A percentile compares a stretch with the other conserved stretches of the same genome.
These are phyloP conservation scores for Thamnophis elegans DNA, from an alignment of 2,797 vertebrate species.

Conservation along the genomic window DNA sequence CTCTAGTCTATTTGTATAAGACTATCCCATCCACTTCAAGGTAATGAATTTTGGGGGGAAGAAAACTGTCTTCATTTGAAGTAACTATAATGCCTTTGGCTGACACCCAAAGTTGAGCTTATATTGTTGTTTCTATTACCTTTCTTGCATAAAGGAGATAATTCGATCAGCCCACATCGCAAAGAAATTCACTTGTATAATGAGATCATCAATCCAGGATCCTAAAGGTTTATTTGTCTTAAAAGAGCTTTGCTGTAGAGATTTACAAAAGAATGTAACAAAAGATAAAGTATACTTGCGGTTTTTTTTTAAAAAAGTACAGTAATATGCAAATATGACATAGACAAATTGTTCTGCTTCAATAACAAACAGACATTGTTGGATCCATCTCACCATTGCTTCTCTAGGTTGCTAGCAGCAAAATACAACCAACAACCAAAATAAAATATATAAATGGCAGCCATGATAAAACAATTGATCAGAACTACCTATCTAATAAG, in stretches of 20 bases:
- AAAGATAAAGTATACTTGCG: constrained; percentile 9
- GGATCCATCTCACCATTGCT: neutral
- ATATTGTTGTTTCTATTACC: constrained; percentile 41
- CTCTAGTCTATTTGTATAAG: neutral
- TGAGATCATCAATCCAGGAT: constrained; percentile 67
- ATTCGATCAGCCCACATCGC: constrained; percentile 64
- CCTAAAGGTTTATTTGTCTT: constrained; percentile 60
- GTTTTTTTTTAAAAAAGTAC: neutral
- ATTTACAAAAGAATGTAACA: neutral
- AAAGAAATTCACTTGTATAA: constrained; percentile 65
- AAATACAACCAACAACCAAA: neutral
- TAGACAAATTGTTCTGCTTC: neutral
- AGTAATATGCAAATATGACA: neutral
- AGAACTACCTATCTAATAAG: neutral
- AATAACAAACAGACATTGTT: neutral
- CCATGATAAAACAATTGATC: neutral
- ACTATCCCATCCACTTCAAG: neutral
- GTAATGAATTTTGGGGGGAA: neutral
- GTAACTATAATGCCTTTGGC: neutral
- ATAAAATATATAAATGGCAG: neutral
- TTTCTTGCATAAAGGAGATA: constrained; percentile 33
- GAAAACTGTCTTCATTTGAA: neutral
- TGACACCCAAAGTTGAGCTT: neutral
- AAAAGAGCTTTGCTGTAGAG: constrained; percentile 63
- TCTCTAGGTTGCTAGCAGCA: neutral